Evolutionary conservation across 1,140 invertebrate species (phyloP).

Genomic region (Mamestra configurata): DNA sequence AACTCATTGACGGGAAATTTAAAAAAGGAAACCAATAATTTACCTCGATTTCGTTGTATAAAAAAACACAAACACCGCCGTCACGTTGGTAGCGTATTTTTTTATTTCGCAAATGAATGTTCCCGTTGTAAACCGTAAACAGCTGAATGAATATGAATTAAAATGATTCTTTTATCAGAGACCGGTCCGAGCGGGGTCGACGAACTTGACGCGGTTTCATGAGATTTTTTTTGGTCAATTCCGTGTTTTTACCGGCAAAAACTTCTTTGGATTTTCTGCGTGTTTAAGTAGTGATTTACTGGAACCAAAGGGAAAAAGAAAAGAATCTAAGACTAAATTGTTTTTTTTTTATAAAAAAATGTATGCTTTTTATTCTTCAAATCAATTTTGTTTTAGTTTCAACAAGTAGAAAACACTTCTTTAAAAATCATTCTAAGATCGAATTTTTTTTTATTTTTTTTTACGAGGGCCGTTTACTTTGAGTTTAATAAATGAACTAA

Average conservation of each 20-base stretch:
- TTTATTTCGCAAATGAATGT: slow-evolving; percentile 34
- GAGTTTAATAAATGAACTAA: too few species aligned
- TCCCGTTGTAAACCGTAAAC: slow-evolving; percentile 53
- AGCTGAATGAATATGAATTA: slow-evolving; percentile 64
- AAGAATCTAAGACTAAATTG: not conserved
- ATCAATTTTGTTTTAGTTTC: too few species aligned
- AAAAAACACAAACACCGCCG: slow-evolving; percentile 19
- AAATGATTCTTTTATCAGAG: slow-evolving; percentile 77
- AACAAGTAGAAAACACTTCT: too few species aligned
- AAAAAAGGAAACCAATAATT: slow-evolving; percentile 33
- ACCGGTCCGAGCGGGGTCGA: slow-evolving; percentile 71
- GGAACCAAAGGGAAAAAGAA: not conserved
- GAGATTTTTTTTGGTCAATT: slow-evolving; percentile 7
- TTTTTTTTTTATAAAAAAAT: too few species aligned
- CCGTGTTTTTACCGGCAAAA: not conserved
- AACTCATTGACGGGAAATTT: slow-evolving; percentile 38
- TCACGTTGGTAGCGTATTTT: slow-evolving; percentile 24
- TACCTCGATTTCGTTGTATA: slow-evolving; percentile 21
- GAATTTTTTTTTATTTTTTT: too few species aligned
- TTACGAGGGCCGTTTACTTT: too few species aligned
- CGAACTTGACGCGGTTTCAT: slow-evolving; percentile 56
- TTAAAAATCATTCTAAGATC: too few species aligned
- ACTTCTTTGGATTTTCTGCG: not conserved
- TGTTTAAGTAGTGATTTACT: too few species aligned
- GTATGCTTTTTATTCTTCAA: too few species aligned